These are phyloP conservation scores for Timema cristinae DNA, from an alignment of 2,888 invertebrate species.

Conservation along the genomic window DNA sequence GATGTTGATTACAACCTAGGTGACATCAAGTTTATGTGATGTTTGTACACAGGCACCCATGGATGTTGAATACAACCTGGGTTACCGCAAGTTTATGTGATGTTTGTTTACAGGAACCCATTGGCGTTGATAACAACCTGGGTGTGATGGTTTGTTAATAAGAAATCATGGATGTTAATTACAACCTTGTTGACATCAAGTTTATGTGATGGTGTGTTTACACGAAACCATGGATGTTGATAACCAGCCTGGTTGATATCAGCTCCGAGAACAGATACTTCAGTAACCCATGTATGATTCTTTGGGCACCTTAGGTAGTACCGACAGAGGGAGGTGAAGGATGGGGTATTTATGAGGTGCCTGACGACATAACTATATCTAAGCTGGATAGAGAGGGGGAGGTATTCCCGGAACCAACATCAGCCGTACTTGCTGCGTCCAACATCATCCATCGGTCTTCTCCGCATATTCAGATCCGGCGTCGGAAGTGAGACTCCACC, in stretches of 20 bases:
- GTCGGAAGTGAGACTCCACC: conserved; percentile 77
- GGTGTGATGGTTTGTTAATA: no score
- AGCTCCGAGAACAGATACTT: conserved; percentile 84
- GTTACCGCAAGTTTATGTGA: no score
- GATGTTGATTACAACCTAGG: no score
- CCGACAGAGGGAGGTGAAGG: conserved; percentile 17
- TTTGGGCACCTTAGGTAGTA: conserved; percentile 40
- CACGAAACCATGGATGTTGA: conserved; percentile 66
- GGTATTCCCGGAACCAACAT: conserved; percentile 51
- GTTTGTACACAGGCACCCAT: no score
- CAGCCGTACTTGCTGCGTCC: conserved; percentile 75
- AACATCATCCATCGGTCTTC: conserved; percentile 75
- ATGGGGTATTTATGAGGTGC: conserved; percentile 73
- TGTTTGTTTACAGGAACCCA: no score
- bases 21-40: no score
- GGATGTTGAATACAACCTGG: no score
- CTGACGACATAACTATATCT: conserved; percentile 65
- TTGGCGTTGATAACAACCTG: no score
- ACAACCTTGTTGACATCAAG: no score
- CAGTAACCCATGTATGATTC: conserved; percentile 97
- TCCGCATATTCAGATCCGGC: conserved; percentile 67
- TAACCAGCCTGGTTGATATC: conserved; percentile 73
- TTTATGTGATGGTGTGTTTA: no score
- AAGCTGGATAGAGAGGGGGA: conserved; percentile 45
- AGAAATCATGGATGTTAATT: no score